Evolutionary conservation across 2,888 invertebrate species (phyloP).

Genomic region (Aphidius colemani): DNA sequence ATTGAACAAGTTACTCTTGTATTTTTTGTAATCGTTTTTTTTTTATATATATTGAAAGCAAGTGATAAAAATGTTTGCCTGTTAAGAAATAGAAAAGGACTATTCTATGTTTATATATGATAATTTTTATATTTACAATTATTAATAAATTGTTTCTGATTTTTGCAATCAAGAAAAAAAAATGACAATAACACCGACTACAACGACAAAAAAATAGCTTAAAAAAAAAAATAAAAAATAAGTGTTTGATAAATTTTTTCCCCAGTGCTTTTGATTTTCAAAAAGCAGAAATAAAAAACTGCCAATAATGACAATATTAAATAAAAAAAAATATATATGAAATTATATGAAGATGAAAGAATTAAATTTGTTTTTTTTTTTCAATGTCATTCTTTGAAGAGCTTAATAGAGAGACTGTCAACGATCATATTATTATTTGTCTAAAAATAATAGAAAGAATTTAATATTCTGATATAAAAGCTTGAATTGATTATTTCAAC

Average conservation of each 20-base stretch:
- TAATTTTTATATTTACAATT: slow-evolving; percentile 42
- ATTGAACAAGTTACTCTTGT: slow-evolving; percentile 27
- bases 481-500: no score
- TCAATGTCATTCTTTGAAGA: no score
- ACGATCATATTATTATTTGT: no score
- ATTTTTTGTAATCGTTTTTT: slow-evolving; percentile 28
- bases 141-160: slow-evolving; percentile 32
- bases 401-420: no score
- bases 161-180: slow-evolving; percentile 16
- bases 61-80: slow-evolving; percentile 48
- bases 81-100: slow-evolving; percentile 40
- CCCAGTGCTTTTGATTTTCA: no score
- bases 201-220: background rate
- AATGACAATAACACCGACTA: no score
- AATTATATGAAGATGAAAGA: no score
- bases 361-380: no score
- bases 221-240: background rate
- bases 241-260: slow-evolving; percentile 8
- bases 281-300: background rate
- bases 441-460: no score
- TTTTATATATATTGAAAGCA: slow-evolving; percentile 35
- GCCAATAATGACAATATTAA: background rate
- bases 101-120: slow-evolving; percentile 55
- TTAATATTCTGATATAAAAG: no score
- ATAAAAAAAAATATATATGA: background rate